Evolutionary conservation across 2,113 vertebrate species (phyloP), one percentile per base, ranked within the genome.

Genomic region (Beaufortia kweichowensis): DNA sequence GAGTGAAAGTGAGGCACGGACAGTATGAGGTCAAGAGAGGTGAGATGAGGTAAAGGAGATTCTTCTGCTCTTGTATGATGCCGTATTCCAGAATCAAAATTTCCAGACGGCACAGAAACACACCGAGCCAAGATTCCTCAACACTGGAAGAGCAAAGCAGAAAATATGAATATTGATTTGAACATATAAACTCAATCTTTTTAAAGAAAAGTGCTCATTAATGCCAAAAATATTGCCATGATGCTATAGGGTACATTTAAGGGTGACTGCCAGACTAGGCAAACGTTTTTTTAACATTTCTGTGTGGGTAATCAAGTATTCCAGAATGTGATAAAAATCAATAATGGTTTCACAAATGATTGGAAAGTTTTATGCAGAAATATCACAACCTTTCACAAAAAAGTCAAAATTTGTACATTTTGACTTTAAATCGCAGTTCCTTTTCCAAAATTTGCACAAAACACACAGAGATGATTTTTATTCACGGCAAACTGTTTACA

Each of bases 371-470:
- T 39, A 7, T 39, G 7, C 8, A 10, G 7, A 39, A 39, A 39
- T 39, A 39, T 39, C 11, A 10, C 35, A 10, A 39, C 9, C 35
- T 39, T 39, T 39, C 0, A 39, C 8, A 39, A 39, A 10, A 11
- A 10, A 39, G 65, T 53, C 17, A 68, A 31, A 68, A 28, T 1
- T 8, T 12, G 41, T 26, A 29, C 46, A 41, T 6, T 67, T 67
- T 67, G 41, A 48, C 64, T 48, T 48, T 67, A 48, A 48, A 67
- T 24, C 64, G 0, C 64, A 67, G 15, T 15, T 10, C n/a, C n/a
- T 65, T 12, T 67, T 41, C 64, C 6, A 17, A 69, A 56, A 17
- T 15, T 21, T 24, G 28, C 48, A 8, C 9, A 21, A 64, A 14
- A 15, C 62, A 64, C 5, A 5, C 62, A 4, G 6, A 67, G 48